Percentiles rank a stretch among this genome's conserved stretches.
phyloP scores from a whole-genome alignment of 2,113 vertebrate species.

The Xenopus tropicalis region DNA sequence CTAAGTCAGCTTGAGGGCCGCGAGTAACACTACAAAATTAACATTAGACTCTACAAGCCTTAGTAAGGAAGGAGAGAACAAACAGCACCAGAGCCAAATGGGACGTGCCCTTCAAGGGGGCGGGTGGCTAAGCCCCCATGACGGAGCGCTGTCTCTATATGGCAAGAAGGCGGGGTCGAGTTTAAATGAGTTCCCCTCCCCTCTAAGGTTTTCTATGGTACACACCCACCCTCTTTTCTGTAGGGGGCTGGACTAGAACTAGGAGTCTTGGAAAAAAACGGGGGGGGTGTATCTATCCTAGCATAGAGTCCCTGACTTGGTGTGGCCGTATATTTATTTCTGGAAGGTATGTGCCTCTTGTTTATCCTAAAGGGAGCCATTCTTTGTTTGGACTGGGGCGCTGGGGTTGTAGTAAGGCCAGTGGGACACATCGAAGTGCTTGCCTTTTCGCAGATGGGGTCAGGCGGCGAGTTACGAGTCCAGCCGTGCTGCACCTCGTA shows the following conservation, averaged over 20 bases:
- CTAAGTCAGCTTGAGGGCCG: no score
- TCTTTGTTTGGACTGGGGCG: not conserved
- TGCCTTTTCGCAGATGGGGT: not conserved
- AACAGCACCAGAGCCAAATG: no score
- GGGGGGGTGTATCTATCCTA: conserved; percentile 13
- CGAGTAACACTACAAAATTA: no score
- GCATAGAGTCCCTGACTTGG: conserved; percentile 3
- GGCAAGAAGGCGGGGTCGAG: not conserved
- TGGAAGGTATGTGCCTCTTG: conserved; percentile 21
- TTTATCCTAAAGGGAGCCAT: not conserved
- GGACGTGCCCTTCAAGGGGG: no score
- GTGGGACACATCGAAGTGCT: not conserved
- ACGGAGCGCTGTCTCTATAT: not conserved
- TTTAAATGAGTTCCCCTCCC: not conserved
- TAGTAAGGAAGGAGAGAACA: no score
- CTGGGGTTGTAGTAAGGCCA: not conserved
- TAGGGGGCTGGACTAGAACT: conserved; percentile 5
- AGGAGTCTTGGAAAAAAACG: conserved; percentile 13
- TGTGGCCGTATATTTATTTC: conserved; percentile 15
- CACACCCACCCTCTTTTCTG: not conserved
- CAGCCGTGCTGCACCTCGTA: not conserved
- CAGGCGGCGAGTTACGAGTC: not conserved
- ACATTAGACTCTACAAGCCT: no score
- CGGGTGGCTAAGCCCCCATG: not conserved
- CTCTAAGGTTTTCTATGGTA: not conserved